Conservation (phyloP, 2,888 invertebrate species). For the Eilema depressum region DNA sequence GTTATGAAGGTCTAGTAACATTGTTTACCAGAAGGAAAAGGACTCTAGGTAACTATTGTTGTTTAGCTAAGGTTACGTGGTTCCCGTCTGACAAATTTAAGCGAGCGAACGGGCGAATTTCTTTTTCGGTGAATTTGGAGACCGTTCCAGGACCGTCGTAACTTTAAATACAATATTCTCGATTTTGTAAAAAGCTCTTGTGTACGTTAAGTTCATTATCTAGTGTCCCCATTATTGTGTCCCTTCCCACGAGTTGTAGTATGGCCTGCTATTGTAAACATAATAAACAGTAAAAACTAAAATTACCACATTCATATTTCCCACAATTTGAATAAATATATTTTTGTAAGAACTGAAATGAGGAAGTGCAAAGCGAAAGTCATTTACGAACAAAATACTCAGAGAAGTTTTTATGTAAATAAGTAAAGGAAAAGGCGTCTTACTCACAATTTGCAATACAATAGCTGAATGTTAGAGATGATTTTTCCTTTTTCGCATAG, state of each 20-base stretch:
- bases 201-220: background rate
- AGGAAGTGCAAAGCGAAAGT: conserved; percentile 75
- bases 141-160: background rate
- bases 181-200: background rate
- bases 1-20: background rate
- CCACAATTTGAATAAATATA: conserved; percentile 47
- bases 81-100: background rate
- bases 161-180: background rate
- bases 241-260: background rate
- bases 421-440: conserved; percentile 78
- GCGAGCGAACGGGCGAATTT: background rate
- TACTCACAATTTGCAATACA: conserved; percentile 85
- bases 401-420: conserved; percentile 82
- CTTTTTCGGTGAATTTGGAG: background rate
- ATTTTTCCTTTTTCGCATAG: conserved; percentile 83
- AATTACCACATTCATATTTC: conserved; percentile 31
- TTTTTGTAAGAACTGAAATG: conserved; percentile 53
- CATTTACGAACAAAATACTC: conserved; percentile 78
- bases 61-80: background rate
- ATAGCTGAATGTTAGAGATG: conserved; percentile 81
- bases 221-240: background rate
- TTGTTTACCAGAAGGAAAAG: background rate
- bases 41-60: background rate
- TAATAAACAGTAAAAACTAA: conserved; percentile 12
- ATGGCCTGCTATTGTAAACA: background rate